A percentile compares a stretch with the other conserved stretches of the same genome.
These are phyloP conservation scores for Troides oblongomaculatus DNA, from an alignment of 2,888 invertebrate species.

Conservation along the genomic window DNA sequence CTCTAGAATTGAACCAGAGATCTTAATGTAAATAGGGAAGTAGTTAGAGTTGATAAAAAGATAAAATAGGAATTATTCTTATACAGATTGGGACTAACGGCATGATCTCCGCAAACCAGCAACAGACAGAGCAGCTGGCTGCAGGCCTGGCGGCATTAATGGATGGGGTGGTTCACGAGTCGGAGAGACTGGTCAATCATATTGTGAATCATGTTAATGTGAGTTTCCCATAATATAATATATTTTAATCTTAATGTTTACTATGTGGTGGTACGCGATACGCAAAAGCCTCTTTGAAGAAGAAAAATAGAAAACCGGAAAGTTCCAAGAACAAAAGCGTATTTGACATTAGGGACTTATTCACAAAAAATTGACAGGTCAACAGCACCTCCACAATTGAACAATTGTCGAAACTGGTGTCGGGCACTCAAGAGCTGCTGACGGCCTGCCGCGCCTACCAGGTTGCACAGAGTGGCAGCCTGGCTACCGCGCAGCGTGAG, in stretches of 20 bases:
- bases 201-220: constrained; percentile 46
- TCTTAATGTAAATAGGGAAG: neutral
- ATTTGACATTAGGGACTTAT: no score
- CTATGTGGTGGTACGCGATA: no score
- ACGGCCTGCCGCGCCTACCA: neutral
- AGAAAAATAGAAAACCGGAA: no score
- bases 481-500: constrained; percentile 22
- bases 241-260: no score
- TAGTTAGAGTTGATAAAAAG: neutral
- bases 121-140: constrained; percentile 27
- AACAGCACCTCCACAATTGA: constrained; percentile 34
- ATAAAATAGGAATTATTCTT: no score
- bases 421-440: constrained; percentile 25
- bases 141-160: constrained; percentile 34
- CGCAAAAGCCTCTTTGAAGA: no score
- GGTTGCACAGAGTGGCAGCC: constrained; percentile 2
- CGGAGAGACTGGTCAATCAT: constrained; percentile 35
- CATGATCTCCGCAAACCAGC: constrained; percentile 35
- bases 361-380: constrained; percentile 34
- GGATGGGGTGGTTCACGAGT: constrained; percentile 32
- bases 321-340: no score
- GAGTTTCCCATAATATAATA: neutral
- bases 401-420: constrained; percentile 31
- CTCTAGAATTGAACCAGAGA: no score
- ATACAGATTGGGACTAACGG: constrained; percentile 42